Conservation (phyloP, 1,140 invertebrate species). For the Trichonephila clavata region DNA sequence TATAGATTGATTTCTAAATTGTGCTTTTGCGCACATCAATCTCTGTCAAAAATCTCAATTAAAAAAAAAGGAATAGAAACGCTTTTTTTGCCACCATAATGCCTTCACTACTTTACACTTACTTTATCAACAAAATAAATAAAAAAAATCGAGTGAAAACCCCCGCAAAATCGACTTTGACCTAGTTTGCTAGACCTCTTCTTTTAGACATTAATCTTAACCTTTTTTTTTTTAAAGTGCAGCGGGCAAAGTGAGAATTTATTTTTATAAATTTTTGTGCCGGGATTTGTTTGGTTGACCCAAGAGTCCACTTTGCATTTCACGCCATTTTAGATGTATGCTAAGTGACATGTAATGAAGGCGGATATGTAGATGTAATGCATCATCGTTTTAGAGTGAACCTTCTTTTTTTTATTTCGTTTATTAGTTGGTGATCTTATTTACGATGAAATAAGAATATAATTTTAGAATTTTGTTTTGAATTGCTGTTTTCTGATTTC, state of each 20-base stretch:
- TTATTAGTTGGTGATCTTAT: not conserved
- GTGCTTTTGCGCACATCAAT: not conserved
- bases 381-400: not conserved
- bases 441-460: not conserved
- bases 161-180: slow-evolving; percentile 33
- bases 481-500: not conserved
- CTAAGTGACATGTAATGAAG: not conserved
- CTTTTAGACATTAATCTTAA: not conserved
- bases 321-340: not conserved
- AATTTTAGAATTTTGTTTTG: not conserved
- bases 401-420: not conserved
- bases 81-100: not conserved
- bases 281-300: not conserved
- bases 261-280: not conserved
- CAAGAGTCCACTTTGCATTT: not conserved
- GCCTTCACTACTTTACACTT: not conserved
- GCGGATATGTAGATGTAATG: not conserved
- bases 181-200: not conserved
- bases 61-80: not conserved
- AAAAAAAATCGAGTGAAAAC: not conserved
- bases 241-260: not conserved
- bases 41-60: slow-evolving; percentile 5
- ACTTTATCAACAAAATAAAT: not conserved
- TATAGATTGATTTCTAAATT: slow-evolving; percentile 5
- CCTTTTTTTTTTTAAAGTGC: not conserved